Evolutionary conservation across 92 coral and sea anemone species (phyloP), one percentile per base, ranked within the genome.

Genomic region (Montipora capitata): DNA sequence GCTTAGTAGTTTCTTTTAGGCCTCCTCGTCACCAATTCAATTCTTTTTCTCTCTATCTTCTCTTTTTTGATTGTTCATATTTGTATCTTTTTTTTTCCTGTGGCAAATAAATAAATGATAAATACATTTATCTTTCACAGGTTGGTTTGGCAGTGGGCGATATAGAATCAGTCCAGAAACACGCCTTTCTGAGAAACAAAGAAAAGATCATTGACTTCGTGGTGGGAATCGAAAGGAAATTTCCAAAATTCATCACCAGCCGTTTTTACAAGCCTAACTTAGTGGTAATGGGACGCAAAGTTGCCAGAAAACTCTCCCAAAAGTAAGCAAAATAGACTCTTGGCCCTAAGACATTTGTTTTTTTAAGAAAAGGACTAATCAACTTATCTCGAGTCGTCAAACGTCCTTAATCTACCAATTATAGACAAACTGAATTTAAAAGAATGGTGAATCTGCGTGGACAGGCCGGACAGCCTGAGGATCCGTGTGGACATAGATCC

Each of bases 101-200:
- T 27, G 35, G 35, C 35, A 27, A 27, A 27, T 27, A 27, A 27
- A 27, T 27, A 3, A 3, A 8, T 27, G 48, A 44, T 77, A 13
- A 5, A 20, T 62, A 5, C 4, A 42, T 10, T 9, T 70, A 1
- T 83, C 38, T 40, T 72, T 38, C 41, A 40, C 56, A 93, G 96
- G 77, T 93, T 39, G 96, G 96, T 62, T 83, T 93, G 72, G 96
- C 96, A 2, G 96, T 93, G 43, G 96, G 96, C n/a, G 96, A 93
- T 81, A 93, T 93, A 43, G 96, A 93, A 43, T 78, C 86, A 15
- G 88, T 93, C 10, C 91, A 91, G 82, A 93, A 78, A 49, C 62
- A 87, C 44, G 96, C 96, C 7, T 79, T 84, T 77, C 63, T 93
- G 91, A 81, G 91, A 15, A 80, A 89, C 77, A 71, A 85, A 49